phyloP scores from a whole-genome alignment of 2,113 vertebrate species.

The Nipponia nippon region DNA sequence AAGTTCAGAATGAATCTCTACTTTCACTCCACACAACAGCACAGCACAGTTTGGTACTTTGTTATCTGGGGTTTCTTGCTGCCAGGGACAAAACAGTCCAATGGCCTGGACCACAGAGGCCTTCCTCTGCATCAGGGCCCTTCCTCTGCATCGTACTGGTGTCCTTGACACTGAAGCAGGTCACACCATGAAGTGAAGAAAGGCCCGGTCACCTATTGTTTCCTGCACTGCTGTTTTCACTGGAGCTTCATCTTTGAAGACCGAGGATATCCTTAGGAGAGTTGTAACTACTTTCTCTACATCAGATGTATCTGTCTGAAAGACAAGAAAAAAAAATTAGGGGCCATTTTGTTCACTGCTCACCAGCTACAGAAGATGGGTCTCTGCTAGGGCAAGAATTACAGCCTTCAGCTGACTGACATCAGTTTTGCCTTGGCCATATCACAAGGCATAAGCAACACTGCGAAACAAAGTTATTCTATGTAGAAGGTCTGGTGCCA shows the following conservation, averaged over 20 bases:
- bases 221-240: conserved; percentile 82
- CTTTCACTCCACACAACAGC: background rate
- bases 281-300: conserved; percentile 82
- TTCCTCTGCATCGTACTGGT: background rate
- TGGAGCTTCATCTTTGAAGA: conserved; percentile 87
- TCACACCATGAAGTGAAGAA: background rate
- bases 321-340: background rate
- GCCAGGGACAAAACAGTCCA: background rate
- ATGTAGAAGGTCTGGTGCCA: background rate
- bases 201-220: conserved; percentile 67
- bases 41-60: background rate
- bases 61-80: background rate
- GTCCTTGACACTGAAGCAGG: background rate
- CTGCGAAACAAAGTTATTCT: background rate
- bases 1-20: background rate
- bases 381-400: background rate
- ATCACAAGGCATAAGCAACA: background rate
- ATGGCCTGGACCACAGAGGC: background rate
- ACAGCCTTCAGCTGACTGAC: background rate
- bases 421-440: background rate
- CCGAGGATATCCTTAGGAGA: conserved; percentile 90
- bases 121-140: background rate
- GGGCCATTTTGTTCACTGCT: background rate
- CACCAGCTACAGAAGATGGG: background rate
- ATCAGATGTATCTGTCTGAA: conserved; percentile 87